A percentile compares a stretch with the other conserved stretches of the same genome.
Evolutionary conservation across 2,113 vertebrate genomes (phyloP).

Genomic region (Lagenorhynchus albirostris): DNA sequence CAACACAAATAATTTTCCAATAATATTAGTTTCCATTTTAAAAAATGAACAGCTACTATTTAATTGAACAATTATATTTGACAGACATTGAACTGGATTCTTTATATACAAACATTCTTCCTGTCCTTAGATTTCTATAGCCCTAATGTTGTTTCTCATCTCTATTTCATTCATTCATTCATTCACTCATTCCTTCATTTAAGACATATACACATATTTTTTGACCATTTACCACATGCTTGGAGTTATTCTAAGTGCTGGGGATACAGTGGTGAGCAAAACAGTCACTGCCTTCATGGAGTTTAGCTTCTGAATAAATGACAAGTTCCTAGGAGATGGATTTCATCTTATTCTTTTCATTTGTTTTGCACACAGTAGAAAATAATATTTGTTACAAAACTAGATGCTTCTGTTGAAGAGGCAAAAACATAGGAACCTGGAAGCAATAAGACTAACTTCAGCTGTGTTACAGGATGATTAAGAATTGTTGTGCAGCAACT

Average conservation of each 20-base stretch:
- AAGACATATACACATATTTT: neutral
- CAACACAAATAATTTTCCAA: neutral
- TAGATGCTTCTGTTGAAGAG: neutral
- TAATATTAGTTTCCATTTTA: neutral
- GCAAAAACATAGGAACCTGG: neutral
- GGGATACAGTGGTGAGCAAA: neutral
- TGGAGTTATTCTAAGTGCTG: neutral
- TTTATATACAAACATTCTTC: neutral
- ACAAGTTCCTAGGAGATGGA: neutral
- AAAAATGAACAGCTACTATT: neutral
- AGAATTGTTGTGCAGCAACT: neutral
- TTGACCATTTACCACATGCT: neutral
- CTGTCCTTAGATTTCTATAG: neutral
- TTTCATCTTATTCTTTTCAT: neutral
- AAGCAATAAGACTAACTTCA: neutral
- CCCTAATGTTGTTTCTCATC: neutral
- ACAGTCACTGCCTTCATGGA: neutral
- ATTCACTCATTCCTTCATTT: neutral
- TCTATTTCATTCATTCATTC: neutral
- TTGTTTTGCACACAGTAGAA: neutral
- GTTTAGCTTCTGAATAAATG: neutral
- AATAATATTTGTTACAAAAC: slow-evolving; percentile 10
- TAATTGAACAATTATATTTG: neutral
- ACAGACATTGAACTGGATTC: neutral
- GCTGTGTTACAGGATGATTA: neutral